These are phyloP conservation scores for Aleiodes alternator DNA, from an alignment of 2,888 invertebrate species.

Conservation along the genomic window DNA sequence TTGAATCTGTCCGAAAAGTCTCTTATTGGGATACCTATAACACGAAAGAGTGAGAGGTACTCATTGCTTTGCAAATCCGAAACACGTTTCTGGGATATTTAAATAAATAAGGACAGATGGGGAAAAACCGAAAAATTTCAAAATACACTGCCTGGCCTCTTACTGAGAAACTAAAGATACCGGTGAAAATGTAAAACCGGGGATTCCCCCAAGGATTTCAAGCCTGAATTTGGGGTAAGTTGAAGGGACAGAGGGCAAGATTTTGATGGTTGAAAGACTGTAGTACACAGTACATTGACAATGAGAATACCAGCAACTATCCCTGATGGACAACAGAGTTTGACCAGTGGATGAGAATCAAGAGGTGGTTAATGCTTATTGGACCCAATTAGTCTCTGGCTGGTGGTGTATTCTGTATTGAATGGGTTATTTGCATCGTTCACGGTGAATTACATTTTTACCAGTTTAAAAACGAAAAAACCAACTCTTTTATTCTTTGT, in stretches of 20 bases:
- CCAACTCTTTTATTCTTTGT: background rate
- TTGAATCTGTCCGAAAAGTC: slow-evolving; percentile 40
- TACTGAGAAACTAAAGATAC: slow-evolving; percentile 5
- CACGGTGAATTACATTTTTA: slow-evolving; percentile 12
- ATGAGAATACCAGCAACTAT: slow-evolving; percentile 60
- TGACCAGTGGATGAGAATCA: slow-evolving; percentile 54
- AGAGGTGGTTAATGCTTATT: slow-evolving; percentile 63
- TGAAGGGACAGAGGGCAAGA: slow-evolving; percentile 39
- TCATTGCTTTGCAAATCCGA: slow-evolving; percentile 52
- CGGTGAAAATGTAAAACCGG: slow-evolving; percentile 48
- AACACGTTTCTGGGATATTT: slow-evolving; percentile 56
- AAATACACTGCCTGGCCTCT: background rate
- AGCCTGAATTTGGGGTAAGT: slow-evolving; percentile 30
- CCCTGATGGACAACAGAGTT: slow-evolving; percentile 46
- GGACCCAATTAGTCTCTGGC: slow-evolving; percentile 65
- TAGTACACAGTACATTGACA: slow-evolving; percentile 49
- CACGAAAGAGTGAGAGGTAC: slow-evolving; percentile 1
- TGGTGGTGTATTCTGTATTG: slow-evolving; percentile 63
- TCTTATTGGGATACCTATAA: too few relatives aligned
- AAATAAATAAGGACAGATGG: background rate
- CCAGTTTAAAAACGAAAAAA: too few relatives aligned
- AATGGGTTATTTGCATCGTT: slow-evolving; percentile 18
- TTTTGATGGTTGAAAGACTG: slow-evolving; percentile 14
- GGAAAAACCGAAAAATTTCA: slow-evolving; percentile 20
- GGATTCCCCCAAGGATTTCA: slow-evolving; percentile 57